A percentile compares a stretch with the other conserved stretches of the same genome.
Evolutionary conservation across 2,113 vertebrate genomes (phyloP).

Genomic region (Lepus americanus): DNA sequence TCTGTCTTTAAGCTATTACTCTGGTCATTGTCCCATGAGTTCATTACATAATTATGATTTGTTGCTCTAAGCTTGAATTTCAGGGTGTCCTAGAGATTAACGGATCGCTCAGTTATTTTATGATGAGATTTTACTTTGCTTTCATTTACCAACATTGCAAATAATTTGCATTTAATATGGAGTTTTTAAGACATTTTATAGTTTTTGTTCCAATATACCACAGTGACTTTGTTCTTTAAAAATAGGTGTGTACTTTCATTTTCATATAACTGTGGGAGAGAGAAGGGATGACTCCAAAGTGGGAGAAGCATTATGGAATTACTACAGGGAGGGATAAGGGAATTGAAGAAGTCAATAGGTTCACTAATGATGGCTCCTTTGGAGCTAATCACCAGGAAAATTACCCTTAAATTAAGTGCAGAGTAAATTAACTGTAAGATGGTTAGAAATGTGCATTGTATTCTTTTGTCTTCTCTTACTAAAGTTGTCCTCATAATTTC

Average conservation of each 20-base stretch:
- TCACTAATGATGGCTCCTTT: not conserved
- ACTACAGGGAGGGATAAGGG: no score
- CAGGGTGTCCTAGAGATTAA: not conserved
- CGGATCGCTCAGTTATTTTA: not conserved
- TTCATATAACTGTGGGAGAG: not conserved
- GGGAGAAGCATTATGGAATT: not conserved
- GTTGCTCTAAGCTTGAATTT: not conserved
- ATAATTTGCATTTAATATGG: not conserved
- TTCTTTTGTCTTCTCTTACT: not conserved
- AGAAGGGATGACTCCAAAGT: fast-evolving
- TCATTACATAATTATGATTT: not conserved
- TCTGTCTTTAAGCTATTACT: not conserved
- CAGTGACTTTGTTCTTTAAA: not conserved
- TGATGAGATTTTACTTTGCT: not conserved
- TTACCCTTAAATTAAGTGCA: slow-evolving; percentile 6
- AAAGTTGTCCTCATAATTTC: not conserved
- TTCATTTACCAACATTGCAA: not conserved
- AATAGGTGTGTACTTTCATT: not conserved
- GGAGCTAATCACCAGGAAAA: not conserved
- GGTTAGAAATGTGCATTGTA: not conserved
- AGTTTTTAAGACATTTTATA: not conserved
- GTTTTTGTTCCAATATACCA: not conserved
- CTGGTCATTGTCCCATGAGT: not conserved
- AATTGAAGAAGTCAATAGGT: not conserved
- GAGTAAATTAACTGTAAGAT: not conserved